A percentile compares a stretch with the other conserved stretches of the same genome.
Evolutionary conservation across 2,113 vertebrate genomes (phyloP).

Genomic region (Peromyscus maniculatus): DNA sequence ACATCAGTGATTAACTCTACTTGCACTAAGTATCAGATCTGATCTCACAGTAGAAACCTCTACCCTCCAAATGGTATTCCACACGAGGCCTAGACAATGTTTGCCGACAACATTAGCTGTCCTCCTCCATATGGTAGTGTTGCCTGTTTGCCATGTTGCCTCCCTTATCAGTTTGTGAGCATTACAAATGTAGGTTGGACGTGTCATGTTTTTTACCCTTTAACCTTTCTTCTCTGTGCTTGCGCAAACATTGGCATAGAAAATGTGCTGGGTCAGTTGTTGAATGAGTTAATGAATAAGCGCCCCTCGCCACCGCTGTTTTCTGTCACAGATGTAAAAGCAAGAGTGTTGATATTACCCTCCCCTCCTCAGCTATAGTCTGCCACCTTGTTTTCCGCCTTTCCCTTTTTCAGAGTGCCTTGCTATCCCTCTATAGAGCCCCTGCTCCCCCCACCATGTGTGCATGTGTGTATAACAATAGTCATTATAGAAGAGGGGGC

Average conservation of each 20-base stretch:
- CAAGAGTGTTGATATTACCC: neutral
- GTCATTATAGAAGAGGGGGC: neutral
- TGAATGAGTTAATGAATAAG: neutral
- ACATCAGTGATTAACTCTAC: slow-evolving; percentile 20
- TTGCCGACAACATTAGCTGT: neutral
- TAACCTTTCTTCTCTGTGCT: slow-evolving; percentile 15
- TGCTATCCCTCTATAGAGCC: neutral
- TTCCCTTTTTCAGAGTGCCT: neutral
- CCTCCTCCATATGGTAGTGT: neutral
- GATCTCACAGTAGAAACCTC: neutral
- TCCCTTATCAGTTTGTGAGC: neutral
- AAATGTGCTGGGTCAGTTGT: neutral
- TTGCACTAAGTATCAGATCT: neutral
- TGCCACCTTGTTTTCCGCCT: neutral
- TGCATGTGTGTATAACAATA: neutral
- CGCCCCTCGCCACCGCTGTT: neutral
- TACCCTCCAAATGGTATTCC: neutral
- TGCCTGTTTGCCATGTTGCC: neutral
- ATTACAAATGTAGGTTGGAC: neutral
- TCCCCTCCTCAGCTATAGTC: neutral
- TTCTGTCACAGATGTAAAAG: slow-evolving; percentile 42
- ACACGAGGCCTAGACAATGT: neutral
- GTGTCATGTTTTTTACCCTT: neutral
- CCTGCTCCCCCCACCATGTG: too few relatives aligned
- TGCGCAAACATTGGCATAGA: slow-evolving; percentile 15